Base-by-base conservation (phyloP, 2,888 invertebrate species). In the Brenthis hecate region DNA sequence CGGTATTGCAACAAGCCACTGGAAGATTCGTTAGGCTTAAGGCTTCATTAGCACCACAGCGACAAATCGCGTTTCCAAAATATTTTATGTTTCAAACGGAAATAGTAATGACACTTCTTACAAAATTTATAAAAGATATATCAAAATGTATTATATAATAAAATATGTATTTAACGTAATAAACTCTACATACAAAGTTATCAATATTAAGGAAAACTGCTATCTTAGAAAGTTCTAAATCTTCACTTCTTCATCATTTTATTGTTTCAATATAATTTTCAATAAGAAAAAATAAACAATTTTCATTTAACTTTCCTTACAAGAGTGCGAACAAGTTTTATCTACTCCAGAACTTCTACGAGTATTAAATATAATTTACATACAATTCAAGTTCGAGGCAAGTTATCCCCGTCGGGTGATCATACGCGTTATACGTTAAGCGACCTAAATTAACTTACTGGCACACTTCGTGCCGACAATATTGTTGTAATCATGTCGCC, bases 331-430 rank as follows among this genome's bases (percentile, higher is more conserved):
- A 58, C 36, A 74, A 70, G 70, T 74, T 72, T 74, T 72, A 82
- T 80, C 72, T 76, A 77, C 78, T 84, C 83, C 66, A 68, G 81
- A 85, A 78, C 78, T 77, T 80, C 81, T 83, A n/a, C n/a, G n/a
- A n/a, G n/a, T n/a, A 75, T 73, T 77, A 79, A 79, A 81, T 80
- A 76, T 74, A 74, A 86, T 89, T 89, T 86, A 83, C 84, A 85
- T 87, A 82, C 84, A 88, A 89, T 88, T 78, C 84, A 89, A 89
- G 82, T 89, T 89, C 80, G 72, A 56, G 66, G 54, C 13, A 55
- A 64, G 56, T 66, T 47, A n/a, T 51, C 36, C 19, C 19, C 13
- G 43, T 23, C 19, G 5, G 32, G 47, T 56, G n/a, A 55, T 55
- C 55, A 48, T 50, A 56, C 8, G 48, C 11, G 48, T 58, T 58